phyloP scores from a whole-genome alignment of 2,797 vertebrate species.

The Mus minutoides region DNA sequence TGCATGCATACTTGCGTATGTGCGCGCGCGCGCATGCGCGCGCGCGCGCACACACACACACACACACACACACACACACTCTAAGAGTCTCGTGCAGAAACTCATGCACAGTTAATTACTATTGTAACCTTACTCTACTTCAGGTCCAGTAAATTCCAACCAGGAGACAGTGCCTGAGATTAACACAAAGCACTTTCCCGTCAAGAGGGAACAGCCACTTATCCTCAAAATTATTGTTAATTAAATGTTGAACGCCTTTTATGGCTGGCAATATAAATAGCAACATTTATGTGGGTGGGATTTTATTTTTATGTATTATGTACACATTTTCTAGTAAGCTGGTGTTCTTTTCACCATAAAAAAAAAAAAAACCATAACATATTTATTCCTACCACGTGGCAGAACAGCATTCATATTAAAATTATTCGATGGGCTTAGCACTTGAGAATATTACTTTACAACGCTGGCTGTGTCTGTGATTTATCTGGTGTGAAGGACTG shows the following conservation, averaged over 20 bases:
- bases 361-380: not conserved
- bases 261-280: not conserved
- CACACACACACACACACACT: not conserved
- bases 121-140: accelerated
- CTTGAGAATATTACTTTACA: not conserved
- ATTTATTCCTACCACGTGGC: not conserved
- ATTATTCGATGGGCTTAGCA: not conserved
- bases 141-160: accelerated
- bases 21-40: accelerated
- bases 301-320: constrained; percentile 33
- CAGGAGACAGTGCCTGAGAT: accelerated
- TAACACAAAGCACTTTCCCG: accelerated
- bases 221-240: constrained; percentile 10
- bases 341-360: constrained; percentile 25
- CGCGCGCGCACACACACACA: not conserved
- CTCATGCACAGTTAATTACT: not conserved
- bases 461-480: not conserved
- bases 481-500: not conserved
- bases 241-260: constrained; percentile 47
- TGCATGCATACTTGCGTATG: not conserved
- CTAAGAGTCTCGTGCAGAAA: not conserved
- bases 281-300: not conserved
- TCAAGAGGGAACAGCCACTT: not conserved
- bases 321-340: not conserved
- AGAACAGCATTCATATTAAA: not conserved